Evolutionary conservation across 2,888 invertebrate species (phyloP), one percentile per base, ranked within the genome.

Genomic region (Piscicola geometra): DNA sequence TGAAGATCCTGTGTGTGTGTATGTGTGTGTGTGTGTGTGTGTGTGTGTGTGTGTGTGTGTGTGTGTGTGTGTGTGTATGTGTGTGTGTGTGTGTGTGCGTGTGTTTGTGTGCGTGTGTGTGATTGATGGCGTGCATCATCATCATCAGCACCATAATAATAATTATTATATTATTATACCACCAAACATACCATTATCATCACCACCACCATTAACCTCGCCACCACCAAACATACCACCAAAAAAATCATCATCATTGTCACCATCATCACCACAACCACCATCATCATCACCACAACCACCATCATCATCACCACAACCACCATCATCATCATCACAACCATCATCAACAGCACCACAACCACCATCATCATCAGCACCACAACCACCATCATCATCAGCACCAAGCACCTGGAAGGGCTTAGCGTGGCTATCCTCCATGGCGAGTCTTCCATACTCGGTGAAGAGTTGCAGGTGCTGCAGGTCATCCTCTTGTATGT

Each of bases 391-490:
- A n/a, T n/a, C n/a, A n/a, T n/a, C n/a, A n/a, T n/a, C n/a, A n/a
- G n/a, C n/a, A n/a, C 35, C 52, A 18, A n/a, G 25, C 64, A 86
- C 86, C 82, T 87, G 87, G 81, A 88, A 87, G 12, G 96, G 96
- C 80, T 92, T 93, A 79, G 91, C 91, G 0, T 92, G 92, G 77
- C 92, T 91, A 2, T 93, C 87, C 82, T 95, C 94, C 80, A 96
- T 87, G 18, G 98, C 99, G 80, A 99, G 88, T 76, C 96, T 90
- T 0, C 99, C 99, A 87, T 99, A 99, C 85, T 99, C 98, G 66
- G 98, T 98, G 87, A 99, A 99, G 75, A 99, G 86, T 90, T 93
- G 94, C 81, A 98, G 88, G 86, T 97, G 95, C 85, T 98, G 97
- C 72, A 98, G 86, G 86, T 99, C 96, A 85, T 98, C 97, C 85